A percentile compares a stretch with the other conserved stretches of the same genome.
Conservation (phyloP, 2,888 invertebrate species). For the Synergus laeviventris region DNA sequence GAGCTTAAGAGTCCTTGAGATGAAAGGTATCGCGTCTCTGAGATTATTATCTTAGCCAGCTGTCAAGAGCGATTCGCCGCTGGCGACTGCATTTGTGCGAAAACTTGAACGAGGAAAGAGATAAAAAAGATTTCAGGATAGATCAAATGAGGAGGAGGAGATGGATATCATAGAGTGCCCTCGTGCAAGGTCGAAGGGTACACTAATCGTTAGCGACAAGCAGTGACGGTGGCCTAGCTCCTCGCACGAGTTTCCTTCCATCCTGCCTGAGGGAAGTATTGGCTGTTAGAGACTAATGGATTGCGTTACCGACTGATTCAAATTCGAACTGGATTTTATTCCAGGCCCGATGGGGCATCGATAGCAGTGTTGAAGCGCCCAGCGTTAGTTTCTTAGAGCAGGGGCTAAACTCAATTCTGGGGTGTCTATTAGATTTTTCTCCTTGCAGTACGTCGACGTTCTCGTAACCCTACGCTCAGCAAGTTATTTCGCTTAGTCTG, state of each 20-base stretch:
- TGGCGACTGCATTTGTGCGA: slow-evolving; percentile 50
- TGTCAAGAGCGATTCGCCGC: slow-evolving; percentile 56
- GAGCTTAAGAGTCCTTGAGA: slow-evolving; percentile 44
- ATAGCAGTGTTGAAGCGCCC: slow-evolving; percentile 60
- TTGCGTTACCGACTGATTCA: slow-evolving; percentile 75
- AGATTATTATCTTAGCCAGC: slow-evolving; percentile 61
- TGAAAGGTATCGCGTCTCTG: slow-evolving; percentile 44
- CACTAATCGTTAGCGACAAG: slow-evolving; percentile 68
- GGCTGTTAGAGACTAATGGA: slow-evolving; percentile 75
- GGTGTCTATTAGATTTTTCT: slow-evolving; percentile 74
- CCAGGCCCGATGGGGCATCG: slow-evolving; percentile 63
- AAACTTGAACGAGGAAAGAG: slow-evolving; percentile 48
- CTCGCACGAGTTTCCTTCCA: slow-evolving; percentile 52
- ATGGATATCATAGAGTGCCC: slow-evolving; percentile 50
- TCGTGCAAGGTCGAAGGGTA: slow-evolving; percentile 40
- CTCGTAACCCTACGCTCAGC: slow-evolving; percentile 43
- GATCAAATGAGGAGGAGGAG: slow-evolving; percentile 48
- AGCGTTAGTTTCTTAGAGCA: slow-evolving; percentile 62
- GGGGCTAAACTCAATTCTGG: slow-evolving; percentile 71
- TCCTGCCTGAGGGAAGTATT: slow-evolving; percentile 65
- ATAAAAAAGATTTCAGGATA: slow-evolving; percentile 63
- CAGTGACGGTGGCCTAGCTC: slow-evolving; percentile 43
- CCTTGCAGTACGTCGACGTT: slow-evolving; percentile 53
- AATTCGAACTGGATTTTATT: slow-evolving; percentile 75
- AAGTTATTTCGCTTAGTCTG: slow-evolving; percentile 45